Evolutionary conservation across 2,797 vertebrate genomes (phyloP).

Genomic region (Malacoctenus gilli): DNA sequence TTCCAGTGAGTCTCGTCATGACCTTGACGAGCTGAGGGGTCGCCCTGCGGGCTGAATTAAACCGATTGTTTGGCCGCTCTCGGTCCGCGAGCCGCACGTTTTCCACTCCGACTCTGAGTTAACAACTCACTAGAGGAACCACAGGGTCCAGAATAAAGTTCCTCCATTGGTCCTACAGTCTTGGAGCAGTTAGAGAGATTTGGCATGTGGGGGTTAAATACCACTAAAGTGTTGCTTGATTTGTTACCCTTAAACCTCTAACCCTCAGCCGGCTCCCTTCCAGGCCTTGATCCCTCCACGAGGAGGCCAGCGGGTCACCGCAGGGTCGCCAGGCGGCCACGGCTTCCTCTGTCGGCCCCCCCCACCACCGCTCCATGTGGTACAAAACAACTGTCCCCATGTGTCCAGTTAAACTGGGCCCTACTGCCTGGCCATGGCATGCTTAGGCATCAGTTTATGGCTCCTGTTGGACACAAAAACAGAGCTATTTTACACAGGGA

Average conservation of each 20-base stretch:
- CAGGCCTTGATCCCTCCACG: conserved; percentile 77
- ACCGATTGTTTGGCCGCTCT: too few species aligned
- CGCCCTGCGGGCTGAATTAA: too few species aligned
- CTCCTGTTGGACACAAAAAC: conserved; percentile 84
- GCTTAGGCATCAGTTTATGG: conserved; percentile 82
- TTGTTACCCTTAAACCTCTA: conserved; percentile 84
- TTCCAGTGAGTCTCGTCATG: too few species aligned
- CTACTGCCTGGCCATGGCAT: conserved; percentile 85
- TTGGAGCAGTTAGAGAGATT: conserved; percentile 59
- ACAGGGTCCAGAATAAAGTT: conserved; percentile 31
- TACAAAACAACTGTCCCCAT: conserved; percentile 87
- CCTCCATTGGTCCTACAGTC: conserved; percentile 52
- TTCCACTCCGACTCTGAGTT: too few species aligned
- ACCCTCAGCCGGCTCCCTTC: conserved; percentile 79
- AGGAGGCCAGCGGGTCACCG: conserved; percentile 80
- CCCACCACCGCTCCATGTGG: conserved; percentile 62
- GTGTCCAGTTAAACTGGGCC: conserved; percentile 84
- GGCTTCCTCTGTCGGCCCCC: conserved; percentile 78
- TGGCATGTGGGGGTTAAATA: conserved; percentile 76
- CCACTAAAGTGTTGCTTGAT: conserved; percentile 82
- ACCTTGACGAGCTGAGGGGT: too few species aligned
- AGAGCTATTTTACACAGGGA: conserved; percentile 87
- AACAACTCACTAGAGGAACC: not conserved
- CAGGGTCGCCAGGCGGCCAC: conserved; percentile 82
- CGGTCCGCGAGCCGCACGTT: too few species aligned